Evolutionary conservation across 2,113 vertebrate genomes (phyloP), one percentile per base, ranked within the genome.

Genomic region (Larimichthys crocea): DNA sequence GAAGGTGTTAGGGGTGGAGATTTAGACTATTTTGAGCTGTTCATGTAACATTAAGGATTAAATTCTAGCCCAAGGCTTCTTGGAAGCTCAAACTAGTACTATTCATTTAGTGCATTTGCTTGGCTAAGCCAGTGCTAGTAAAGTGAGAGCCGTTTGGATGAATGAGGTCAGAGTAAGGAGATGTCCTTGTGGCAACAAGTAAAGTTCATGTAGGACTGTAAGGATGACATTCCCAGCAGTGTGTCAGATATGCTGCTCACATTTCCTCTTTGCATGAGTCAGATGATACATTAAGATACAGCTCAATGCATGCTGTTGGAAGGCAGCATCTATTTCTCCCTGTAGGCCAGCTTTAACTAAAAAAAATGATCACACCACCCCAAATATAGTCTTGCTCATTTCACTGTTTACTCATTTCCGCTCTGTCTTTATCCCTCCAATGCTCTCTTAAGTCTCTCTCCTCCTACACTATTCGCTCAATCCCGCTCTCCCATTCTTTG

Each of bases 1-100:
- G 3, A 79, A 71, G 77, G 86, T 26, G 79, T 66, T 52, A 44
- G 29, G 72, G 79, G 72, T 74, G 81, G 86, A 86, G 88, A 88
- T 86, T 89, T 79, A 63, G 67, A 72, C 82, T 90, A 91, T 94
- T 93, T 90, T 83, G 76, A 85, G 88, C 80, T 79, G 60, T 89
- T 88, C 86, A 53, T 89, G 83, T 90, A 90, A 92, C 88, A 87
- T 92, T 88, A 80, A 86, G 89, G 86, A 92, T 93, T 92, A 89
- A 88, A 91, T 78, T 76, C 62, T 82, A 60, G 82, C 85, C 88
- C 69, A 77, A 74, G 83, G 85, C 80, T 91, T 90, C 88, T 86
- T 90, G 70, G 85, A 91, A 76, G 75, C 64, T 61, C 84, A 89
- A 24, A 73, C 83, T 57, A 35, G 76, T 56, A 72, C 59, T 42